Percentiles rank a stretch among this genome's conserved stretches.
These are phyloP conservation scores for Brienomyrus longianalis DNA, from an alignment of 2,113 vertebrate species.

Conservation along the genomic window DNA sequence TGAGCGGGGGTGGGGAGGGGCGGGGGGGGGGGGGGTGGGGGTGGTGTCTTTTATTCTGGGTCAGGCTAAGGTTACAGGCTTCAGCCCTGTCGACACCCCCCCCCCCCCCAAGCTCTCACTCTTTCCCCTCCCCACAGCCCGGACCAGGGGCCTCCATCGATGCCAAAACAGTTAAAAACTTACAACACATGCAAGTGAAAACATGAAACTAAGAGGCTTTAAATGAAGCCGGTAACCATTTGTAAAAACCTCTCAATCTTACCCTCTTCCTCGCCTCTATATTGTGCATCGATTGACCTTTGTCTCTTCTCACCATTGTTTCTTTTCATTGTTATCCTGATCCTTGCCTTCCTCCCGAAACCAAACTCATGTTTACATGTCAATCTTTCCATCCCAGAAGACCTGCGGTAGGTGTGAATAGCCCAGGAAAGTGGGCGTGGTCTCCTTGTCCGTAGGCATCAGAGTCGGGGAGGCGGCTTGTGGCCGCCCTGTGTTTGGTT, in stretches of 20 bases:
- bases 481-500: conserved; percentile 25
- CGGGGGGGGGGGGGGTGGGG: conserved; percentile 13
- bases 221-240: conserved; percentile 51
- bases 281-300: conserved; percentile 47
- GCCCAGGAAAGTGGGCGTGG: not conserved
- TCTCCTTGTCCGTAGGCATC: conserved; percentile 13
- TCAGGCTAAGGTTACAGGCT: conserved; percentile 47
- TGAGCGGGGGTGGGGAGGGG: too few relatives aligned
- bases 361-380: not conserved
- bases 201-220: conserved; percentile 47
- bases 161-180: conserved; percentile 54
- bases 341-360: conserved; percentile 42
- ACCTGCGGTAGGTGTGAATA: not conserved
- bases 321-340: conserved; percentile 14
- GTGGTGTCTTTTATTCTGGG: conserved; percentile 41
- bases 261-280: conserved; percentile 43
- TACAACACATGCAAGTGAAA: conserved; percentile 50
- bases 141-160: conserved; percentile 41
- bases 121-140: conserved; percentile 26
- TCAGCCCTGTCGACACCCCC: conserved; percentile 54
- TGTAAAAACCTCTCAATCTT: conserved; percentile 43
- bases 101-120: conserved; percentile 21
- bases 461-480: conserved; percentile 26
- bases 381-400: not conserved
- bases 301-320: conserved; percentile 26